These are phyloP conservation scores for Calliphora vomitoria DNA, from an alignment of 2,888 invertebrate species.

Conservation along the genomic window DNA sequence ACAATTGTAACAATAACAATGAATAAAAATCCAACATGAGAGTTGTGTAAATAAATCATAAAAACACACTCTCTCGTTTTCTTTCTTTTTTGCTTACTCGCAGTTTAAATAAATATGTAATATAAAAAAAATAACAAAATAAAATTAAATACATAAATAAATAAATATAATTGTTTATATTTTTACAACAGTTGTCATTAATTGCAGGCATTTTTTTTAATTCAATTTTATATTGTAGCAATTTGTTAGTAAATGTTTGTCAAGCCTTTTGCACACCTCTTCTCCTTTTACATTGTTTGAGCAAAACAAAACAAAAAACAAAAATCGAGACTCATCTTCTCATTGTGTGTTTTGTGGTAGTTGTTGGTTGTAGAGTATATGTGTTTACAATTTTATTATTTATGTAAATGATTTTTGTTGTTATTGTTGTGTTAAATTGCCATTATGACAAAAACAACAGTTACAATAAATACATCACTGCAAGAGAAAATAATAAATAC, in stretches of 20 bases:
- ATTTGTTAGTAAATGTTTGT: slow-evolving; percentile 24
- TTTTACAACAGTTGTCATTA: slow-evolving; percentile 61
- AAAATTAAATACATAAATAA: slow-evolving; percentile 27
- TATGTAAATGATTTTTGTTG: slow-evolving; percentile 55
- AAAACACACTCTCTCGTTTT: neutral
- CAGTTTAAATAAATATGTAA: slow-evolving; percentile 17
- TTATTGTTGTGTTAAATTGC: slow-evolving; percentile 61
- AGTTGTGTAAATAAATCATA: slow-evolving; percentile 47
- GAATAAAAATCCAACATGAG: slow-evolving; percentile 4
- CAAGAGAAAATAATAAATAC: slow-evolving; percentile 12
- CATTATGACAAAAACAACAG: slow-evolving; percentile 64
- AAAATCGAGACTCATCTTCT: neutral
- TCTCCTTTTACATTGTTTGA: neutral
- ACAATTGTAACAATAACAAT: slow-evolving; percentile 13
- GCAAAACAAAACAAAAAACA: no score
- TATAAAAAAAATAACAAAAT: neutral
- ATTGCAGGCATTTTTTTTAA: slow-evolving; percentile 33
- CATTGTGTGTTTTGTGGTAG: neutral
- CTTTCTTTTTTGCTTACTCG: neutral
- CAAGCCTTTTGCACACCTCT: neutral
- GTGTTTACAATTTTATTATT: slow-evolving; percentile 64
- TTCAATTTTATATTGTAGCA: neutral
- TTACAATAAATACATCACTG: slow-evolving; percentile 48
- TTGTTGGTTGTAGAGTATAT: slow-evolving; percentile 9
- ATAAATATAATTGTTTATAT: slow-evolving; percentile 42